A percentile compares a stretch with the other conserved stretches of the same genome.
Evolutionary conservation across 1,140 invertebrate genomes (phyloP).

Genomic region (Araneus ventricosus): DNA sequence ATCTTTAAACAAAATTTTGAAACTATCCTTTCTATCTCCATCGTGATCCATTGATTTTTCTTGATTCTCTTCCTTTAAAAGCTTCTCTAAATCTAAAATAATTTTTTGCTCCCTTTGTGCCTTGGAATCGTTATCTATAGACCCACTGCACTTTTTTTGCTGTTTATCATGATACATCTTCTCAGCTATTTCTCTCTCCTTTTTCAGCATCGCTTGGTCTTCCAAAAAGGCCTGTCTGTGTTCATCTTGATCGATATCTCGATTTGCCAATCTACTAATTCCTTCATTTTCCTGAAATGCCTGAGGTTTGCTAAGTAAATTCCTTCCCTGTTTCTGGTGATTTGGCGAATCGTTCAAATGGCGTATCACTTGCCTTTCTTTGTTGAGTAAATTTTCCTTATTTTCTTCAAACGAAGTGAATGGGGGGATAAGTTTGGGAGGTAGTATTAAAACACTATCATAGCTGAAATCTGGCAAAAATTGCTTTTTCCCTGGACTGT

Average conservation of each 20-base stretch:
- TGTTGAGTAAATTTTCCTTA: neutral
- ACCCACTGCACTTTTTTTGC: no score
- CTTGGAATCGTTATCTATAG: no score
- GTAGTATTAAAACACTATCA: neutral
- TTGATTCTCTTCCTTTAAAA: no score
- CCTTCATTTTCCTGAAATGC: neutral
- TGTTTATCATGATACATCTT: no score
- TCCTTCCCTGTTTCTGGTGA: neutral
- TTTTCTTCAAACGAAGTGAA: neutral
- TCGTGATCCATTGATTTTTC: no score
- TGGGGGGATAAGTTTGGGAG: neutral
- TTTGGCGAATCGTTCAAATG: neutral
- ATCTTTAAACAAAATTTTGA: no score
- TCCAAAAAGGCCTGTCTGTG: neutral
- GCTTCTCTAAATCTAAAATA: no score
- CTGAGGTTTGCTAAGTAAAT: neutral
- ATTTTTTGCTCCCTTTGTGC: no score
- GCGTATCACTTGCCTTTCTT: neutral
- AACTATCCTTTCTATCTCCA: no score
- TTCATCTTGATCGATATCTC: neutral
- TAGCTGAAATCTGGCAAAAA: neutral
- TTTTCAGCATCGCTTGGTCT: no score
- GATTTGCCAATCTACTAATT: neutral
- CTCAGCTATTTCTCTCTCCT: no score
- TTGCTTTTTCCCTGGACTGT: neutral